Base-by-base conservation (phyloP, 2,113 vertebrate species). In the Phaethornis superciliosus region DNA sequence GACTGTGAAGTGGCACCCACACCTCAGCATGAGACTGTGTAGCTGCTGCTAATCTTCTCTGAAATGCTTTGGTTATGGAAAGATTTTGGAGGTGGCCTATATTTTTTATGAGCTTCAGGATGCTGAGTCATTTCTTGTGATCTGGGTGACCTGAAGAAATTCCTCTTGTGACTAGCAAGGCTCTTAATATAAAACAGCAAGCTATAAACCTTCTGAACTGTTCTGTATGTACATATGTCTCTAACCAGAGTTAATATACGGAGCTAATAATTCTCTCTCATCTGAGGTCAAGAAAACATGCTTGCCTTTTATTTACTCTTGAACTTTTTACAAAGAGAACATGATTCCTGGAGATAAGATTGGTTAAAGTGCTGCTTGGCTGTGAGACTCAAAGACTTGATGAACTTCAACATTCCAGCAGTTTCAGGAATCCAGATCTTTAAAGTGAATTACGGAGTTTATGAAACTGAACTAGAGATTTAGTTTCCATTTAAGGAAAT, bases 311-410 rank as follows among this genome's bases (percentile, higher is more conserved):
- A 86, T 90, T 94, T 96, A 64, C 62, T 88, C 69, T 86, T 94
- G 80, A 90, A 94, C 85, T 89, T 94, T 90, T 64, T 86, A 84
- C 74, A 79, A 92, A 96, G 70, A 69, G 86, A 92, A 56, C 80
- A 86, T 94, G 90, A 94, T 92, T 96, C 81, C 93, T 95, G 89
- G 65, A 93, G 90, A 95, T 93, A 96, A 95, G 85, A 86, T 71
- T 91, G 69, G 77, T 94, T 94, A 72, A 85, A 95, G 67, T 62
- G 35, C 85, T 94, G 40, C 47, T 94, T 89, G 85, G 87, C 92
- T 93, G 67, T 82, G 58, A 88, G 86, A 65, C 49, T 26, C 92
- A 74, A 93, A 95, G 83, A 79, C 81, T 92, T 92, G 74, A 78
- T 90, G 90, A 93, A 95, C 90, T 86, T 96, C 56, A 89, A 44